Evolutionary conservation across 2,888 invertebrate species (phyloP), one percentile per base, ranked within the genome.

Genomic region (Omphaloscelis lunosa): DNA sequence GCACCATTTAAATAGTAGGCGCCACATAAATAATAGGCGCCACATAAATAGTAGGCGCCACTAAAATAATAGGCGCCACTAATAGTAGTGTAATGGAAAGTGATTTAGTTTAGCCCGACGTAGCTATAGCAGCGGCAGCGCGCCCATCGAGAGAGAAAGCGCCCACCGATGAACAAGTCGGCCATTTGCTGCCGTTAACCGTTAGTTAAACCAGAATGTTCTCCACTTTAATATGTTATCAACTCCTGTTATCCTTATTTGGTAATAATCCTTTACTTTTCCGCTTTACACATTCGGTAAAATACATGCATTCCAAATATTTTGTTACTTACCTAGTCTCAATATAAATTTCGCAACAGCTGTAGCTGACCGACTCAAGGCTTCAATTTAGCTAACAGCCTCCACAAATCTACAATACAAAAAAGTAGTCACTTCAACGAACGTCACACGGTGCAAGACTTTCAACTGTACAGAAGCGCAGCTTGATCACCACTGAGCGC

Each of bases 401-500:
- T 90, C 89, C 90, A 93, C 91, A 91, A 91, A 90, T 93, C 93
- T 94, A 93, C 88, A 93, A 94, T 93, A 89, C 90, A 94, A 94
- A 94, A 83, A 93, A 91, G 86, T 84, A 90, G 90, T 93, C 93
- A 94, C 93, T 90, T 88, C 87, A 84, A 90, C 90, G 90, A 89
- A 92, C 89, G 88, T 90, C 86, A 91, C 93, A 90, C 88, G 86
- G 79, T 85, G 86, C 85, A 88, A 88, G 82, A 86, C 86, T 87
- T 82, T 88, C 89, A 83, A 93, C 91, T 92, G 92, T 91, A 90
- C 92, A 86, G 92, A 84, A 92, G 89, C 91, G 92, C 93, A 93
- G 92, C 93, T 94, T 90, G 92, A 93, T 93, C 93, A 94, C 93
- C 89, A 96, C 96, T 96, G 96, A 95, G 93, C 93, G 93, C 92